Conservation (phyloP, 2,888 invertebrate species). For the Pheosia gnoma region DNA sequence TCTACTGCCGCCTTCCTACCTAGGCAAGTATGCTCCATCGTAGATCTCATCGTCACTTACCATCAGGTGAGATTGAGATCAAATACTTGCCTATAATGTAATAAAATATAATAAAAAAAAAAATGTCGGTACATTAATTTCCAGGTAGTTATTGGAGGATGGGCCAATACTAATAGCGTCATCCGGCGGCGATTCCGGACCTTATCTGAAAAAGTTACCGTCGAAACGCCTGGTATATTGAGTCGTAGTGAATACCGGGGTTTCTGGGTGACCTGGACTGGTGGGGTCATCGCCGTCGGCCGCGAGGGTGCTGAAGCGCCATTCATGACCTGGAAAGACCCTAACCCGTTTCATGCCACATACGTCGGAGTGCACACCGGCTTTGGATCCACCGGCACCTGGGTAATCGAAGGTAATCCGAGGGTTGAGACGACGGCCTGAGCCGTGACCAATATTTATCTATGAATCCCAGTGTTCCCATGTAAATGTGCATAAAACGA, state of each 20-base stretch:
- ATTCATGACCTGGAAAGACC: conserved; percentile 86
- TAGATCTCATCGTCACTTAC: too few relatives aligned
- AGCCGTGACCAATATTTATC: too few relatives aligned
- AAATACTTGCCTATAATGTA: too few relatives aligned
- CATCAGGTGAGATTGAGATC: neutral
- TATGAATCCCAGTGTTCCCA: too few relatives aligned
- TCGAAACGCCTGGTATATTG: conserved; percentile 85
- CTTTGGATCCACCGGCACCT: conserved; percentile 89
- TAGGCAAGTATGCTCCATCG: too few relatives aligned
- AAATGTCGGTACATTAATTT: conserved; percentile 16
- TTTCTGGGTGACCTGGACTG: conserved; percentile 89
- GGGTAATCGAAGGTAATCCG: conserved; percentile 83
- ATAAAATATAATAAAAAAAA: too few relatives aligned
- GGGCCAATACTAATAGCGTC: conserved; percentile 89
- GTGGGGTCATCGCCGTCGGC: conserved; percentile 84
- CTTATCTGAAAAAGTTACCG: conserved; percentile 84
- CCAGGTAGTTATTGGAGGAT: conserved; percentile 89
- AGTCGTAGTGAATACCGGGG: conserved; percentile 86
- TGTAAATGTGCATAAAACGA: too few relatives aligned
- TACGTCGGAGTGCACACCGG: conserved; percentile 87
- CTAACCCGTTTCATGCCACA: conserved; percentile 83
- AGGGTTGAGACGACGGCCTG: too few relatives aligned
- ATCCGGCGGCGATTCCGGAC: conserved; percentile 87
- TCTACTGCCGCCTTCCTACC: too few relatives aligned
- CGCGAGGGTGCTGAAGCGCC: conserved; percentile 85